Conservation (phyloP, 2,113 vertebrate species). For the Balaeniceps rex region DNA sequence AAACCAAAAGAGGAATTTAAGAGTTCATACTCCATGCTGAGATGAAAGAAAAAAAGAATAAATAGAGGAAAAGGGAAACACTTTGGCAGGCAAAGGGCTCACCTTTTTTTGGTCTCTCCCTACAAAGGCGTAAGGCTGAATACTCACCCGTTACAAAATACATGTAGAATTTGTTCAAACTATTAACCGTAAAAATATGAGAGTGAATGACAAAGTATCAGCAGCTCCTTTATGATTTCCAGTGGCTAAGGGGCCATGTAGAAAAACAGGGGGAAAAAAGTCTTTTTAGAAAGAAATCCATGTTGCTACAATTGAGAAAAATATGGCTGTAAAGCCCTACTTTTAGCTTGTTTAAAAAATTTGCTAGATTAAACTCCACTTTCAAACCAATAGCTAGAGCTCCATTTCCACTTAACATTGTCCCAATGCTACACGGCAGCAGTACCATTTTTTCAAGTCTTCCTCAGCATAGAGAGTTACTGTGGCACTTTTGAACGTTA, state of each 20-base stretch:
- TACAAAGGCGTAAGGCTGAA: not conserved
- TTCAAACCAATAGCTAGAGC: not conserved
- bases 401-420: not conserved
- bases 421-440: not conserved
- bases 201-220: not conserved
- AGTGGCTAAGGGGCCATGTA: not conserved
- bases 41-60: not conserved
- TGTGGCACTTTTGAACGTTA: fast-evolving
- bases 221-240: not conserved
- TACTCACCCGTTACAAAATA: not conserved
- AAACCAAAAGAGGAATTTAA: not conserved
- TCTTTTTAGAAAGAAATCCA: not conserved
- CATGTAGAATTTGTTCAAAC: not conserved
- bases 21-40: not conserved
- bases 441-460: not conserved
- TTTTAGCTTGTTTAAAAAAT: not conserved
- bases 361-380: not conserved
- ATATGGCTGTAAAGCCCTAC: not conserved
- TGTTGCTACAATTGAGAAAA: not conserved
- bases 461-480: not conserved
- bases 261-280: not conserved
- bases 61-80: not conserved
- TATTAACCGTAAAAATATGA: not conserved
- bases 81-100: not conserved
- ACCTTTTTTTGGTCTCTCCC: not conserved